phyloP scores from a whole-genome alignment of 1,140 invertebrate species.

The Temnothorax nylanderi region DNA sequence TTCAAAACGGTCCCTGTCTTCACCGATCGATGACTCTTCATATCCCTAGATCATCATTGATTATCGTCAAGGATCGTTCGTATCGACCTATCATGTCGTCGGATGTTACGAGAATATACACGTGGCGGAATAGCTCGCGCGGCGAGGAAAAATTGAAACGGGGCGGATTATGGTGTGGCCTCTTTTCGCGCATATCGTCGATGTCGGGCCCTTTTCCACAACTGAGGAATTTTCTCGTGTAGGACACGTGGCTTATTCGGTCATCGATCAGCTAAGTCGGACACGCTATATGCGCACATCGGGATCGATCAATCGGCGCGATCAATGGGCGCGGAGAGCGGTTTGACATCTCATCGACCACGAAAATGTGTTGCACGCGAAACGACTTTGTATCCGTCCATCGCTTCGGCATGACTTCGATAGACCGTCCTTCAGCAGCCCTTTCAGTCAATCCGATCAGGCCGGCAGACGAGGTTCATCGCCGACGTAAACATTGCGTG shows the following conservation, averaged over 20 bases:
- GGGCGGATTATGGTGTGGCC: neutral
- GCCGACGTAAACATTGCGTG: constrained; percentile 13
- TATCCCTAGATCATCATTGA: constrained; percentile 7
- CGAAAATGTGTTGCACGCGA: neutral
- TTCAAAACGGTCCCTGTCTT: neutral
- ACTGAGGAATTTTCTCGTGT: neutral
- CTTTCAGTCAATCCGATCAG: neutral
- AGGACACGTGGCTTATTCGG: neutral
- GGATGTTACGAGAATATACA: neutral
- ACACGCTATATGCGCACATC: neutral
- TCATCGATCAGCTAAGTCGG: neutral
- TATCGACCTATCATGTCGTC: neutral
- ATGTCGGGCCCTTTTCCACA: neutral
- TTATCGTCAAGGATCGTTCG: constrained; percentile 19
- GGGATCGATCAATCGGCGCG: neutral
- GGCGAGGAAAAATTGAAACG: too few relatives aligned
- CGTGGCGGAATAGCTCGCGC: neutral
- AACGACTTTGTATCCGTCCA: neutral
- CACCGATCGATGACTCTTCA: neutral
- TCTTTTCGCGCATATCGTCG: too few relatives aligned
- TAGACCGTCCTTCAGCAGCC: neutral
- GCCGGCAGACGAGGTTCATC: neutral
- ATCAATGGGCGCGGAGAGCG: neutral
- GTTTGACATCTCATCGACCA: constrained; percentile 17
- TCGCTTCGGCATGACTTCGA: constrained; percentile 6